Conservation (phyloP, 1,140 invertebrate species). For the Dufourea novaeangliae region DNA sequence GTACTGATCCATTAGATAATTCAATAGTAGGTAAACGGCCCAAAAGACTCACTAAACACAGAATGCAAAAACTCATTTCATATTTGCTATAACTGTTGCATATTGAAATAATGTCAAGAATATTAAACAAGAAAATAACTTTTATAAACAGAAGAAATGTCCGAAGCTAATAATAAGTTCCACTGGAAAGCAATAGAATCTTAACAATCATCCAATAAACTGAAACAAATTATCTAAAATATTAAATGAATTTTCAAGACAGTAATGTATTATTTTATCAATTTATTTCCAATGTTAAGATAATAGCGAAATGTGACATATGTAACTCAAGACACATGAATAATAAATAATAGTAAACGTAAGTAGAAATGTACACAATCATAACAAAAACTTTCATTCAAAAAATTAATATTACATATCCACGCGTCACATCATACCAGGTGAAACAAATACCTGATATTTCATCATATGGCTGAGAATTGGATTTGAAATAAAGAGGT, state of each 20-base stretch:
- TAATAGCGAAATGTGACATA: neutral
- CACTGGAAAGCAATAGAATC: too few species aligned
- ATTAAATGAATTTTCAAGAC: neutral
- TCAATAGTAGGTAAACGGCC: constrained; percentile 81
- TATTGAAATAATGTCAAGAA: constrained; percentile 1
- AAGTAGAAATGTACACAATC: constrained; percentile 29
- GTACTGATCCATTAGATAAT: constrained; percentile 75
- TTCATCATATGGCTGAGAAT: constrained; percentile 8
- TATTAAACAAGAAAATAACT: too few species aligned
- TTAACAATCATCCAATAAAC: neutral
- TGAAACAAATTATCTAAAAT: neutral
- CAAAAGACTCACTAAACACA: constrained; percentile 62
- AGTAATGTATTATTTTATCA: neutral
- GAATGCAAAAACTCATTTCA: constrained; percentile 37
- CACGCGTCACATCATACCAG: constrained; percentile 4
- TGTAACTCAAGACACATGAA: constrained; percentile 9
- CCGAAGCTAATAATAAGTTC: too few species aligned
- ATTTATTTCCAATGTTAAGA: neutral
- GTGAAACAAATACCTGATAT: constrained; percentile 16
- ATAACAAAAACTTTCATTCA: neutral
- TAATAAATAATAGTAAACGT: constrained; percentile 17
- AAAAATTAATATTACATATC: constrained; percentile 5
- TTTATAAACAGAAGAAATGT: too few species aligned
- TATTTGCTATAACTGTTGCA: constrained; percentile 30
- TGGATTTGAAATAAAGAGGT: constrained; percentile 41